Evolutionary conservation across 2,888 invertebrate species (phyloP).

Genomic region (Nasonia oneida): DNA sequence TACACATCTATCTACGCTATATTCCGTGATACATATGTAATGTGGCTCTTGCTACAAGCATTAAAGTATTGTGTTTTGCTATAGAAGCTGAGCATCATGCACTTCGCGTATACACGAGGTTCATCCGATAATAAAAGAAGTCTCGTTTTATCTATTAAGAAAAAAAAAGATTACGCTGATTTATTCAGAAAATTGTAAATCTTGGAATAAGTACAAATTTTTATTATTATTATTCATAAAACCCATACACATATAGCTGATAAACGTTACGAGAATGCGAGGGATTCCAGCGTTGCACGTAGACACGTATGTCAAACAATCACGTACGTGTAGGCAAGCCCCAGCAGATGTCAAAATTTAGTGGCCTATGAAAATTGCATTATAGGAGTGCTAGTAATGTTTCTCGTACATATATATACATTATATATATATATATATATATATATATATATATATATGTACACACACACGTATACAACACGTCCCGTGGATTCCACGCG

Average conservation of each 20-base stretch:
- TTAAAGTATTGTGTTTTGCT: not conserved
- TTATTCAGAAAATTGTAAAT: too few species aligned
- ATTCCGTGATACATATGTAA: not conserved
- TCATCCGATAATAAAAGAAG: too few species aligned
- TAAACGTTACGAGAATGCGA: not conserved
- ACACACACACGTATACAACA: not conserved
- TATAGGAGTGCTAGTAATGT: not conserved
- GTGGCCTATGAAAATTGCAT: slow-evolving; percentile 17
- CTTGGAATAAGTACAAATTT: too few species aligned
- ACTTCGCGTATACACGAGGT: too few species aligned
- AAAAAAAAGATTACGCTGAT: too few species aligned
- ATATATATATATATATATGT: too few species aligned
- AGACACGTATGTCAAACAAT: slow-evolving; percentile 12
- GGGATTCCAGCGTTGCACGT: not conserved
- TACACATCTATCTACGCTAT: not conserved
- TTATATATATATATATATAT: too few species aligned
- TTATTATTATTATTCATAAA: too few species aligned
- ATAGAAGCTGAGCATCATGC: not conserved
- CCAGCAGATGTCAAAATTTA: slow-evolving; percentile 23
- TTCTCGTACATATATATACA: not conserved
- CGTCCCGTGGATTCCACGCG: not conserved
- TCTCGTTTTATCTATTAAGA: too few species aligned
- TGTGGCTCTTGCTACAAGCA: not conserved
- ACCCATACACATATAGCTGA: not conserved
- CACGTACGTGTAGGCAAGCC: not conserved